Base-by-base conservation (phyloP, 2,797 vertebrate genomes). In the Peromyscus eremicus region DNA sequence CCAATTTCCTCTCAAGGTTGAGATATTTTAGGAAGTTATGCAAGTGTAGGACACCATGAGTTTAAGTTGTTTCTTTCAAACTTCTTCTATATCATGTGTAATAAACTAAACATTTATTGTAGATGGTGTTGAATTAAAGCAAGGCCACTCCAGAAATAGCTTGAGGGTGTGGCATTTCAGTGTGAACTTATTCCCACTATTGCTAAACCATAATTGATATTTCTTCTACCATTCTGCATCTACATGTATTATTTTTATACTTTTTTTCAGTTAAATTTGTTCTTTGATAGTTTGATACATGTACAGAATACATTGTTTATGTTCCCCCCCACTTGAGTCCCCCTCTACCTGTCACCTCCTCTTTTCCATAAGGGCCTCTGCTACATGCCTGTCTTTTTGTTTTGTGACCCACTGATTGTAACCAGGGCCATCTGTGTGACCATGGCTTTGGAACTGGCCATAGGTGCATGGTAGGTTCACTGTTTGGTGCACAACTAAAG, bases 21-120 rank as follows among this genome's bases (percentile, higher is more conserved):
- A 8, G 64, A 71, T 57, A 75, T 84, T 81, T 93, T 43, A 86
- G n/a, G 43, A 94, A 83, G 17, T 49, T 92, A 77, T 68, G 66
- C 19, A 89, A 93, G 71, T 46, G 3, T 62, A 92, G 91, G 79
- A 46, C 3, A 71, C 43, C 40, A 73, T 73, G 84, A 79, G 40
- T 60, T 84, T 84, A 91, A 91, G 37, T 88, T 75, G 77, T 95
- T 64, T 60, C 34, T 97, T 91, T 95, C 92, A 97, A 95, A 85
- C 37, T 46, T 88, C 55, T 68, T 73, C 23, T 60, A 62, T 52
- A 29, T 16, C 34, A 9, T 64, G 14, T 10, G 19, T 80, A 49
- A 68, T 52, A 60, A 71, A 91, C 71, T 84, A 43, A 40, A 2
- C 73, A 23, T 80, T 79, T 87, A 49, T 76, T 82, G 43, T 60